Base-by-base conservation (phyloP, 2,797 vertebrate genomes). In the Coregonus suidteri region DNA sequence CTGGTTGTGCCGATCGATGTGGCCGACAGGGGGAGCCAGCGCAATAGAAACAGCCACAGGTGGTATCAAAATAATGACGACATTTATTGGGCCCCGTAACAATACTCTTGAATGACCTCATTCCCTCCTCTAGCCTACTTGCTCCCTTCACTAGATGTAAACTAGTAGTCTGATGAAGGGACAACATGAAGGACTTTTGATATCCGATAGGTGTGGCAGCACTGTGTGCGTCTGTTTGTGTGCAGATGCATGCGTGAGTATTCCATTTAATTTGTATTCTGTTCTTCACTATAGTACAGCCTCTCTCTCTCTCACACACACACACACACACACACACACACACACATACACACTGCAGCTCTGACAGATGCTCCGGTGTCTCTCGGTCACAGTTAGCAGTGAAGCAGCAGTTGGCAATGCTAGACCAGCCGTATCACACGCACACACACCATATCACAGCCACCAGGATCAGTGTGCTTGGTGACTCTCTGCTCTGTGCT, bases 21-120 rank as follows among this genome's bases (percentile, higher is more conserved):
- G 5, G 30, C 67, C 81, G 18, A 15, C 13, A 83, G 81, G 64
- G 75, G 75, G 78, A 31, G 75, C 47, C 72, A 77, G 34, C 16
- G 77, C 71, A 14, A 47, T 6, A 13, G 35, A 59, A 37, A 41
- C 31, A 62, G 30, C 14, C 34, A 64, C 54, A 11, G 9, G 18
- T 1, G n/a, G 37, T 11, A 69, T 64, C 71, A 64, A 53, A 75
- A 76, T 54, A 56, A 81, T 75, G 76, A 78, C 76, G 59, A 56
- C 80, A 75, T 74, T 20, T 9, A 16, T 59, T n/a, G n/a, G 56
- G 18, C 56, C 16, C n/a, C 62, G 25, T 31, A 30, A 20, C 62
- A 31, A 65, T 65, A 31, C 3, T 11, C 62, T 14, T 65, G 62
- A 13, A 65, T 65, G 62, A 65, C 25, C n/a, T 59, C 54, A 59